phyloP scores from a whole-genome alignment of 2,113 vertebrate species.

The Eptesicus fuscus region DNA sequence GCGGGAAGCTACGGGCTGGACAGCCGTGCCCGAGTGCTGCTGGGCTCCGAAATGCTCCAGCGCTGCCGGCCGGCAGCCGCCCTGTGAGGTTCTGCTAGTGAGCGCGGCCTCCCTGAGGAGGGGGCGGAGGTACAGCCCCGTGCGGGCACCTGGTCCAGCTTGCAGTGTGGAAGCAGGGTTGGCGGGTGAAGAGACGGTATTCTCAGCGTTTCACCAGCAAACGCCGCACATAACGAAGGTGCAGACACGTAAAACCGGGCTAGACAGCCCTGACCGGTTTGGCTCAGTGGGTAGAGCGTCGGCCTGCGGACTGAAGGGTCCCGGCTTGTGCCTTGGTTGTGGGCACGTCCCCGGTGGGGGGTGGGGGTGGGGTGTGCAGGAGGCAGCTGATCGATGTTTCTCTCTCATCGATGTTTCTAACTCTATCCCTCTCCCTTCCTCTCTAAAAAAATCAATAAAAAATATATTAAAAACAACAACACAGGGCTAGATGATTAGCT shows the following conservation, averaged over 20 bases:
- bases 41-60: conserved; percentile 64
- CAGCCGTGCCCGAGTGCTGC: conserved; percentile 66
- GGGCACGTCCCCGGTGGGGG: too few relatives aligned
- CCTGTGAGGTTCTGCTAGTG: conserved; percentile 72
- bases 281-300: too few relatives aligned
- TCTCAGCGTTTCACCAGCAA: neutral
- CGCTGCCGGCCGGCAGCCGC: conserved; percentile 33
- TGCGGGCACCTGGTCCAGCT: fast-evolving
- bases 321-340: too few relatives aligned
- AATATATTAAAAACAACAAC: too few relatives aligned
- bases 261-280: neutral
- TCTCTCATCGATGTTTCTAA: too few relatives aligned
- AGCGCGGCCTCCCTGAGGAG: neutral
- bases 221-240: neutral
- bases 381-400: too few relatives aligned
- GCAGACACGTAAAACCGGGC: neutral
- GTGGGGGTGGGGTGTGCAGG: too few relatives aligned
- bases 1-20: neutral
- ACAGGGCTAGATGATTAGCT: neutral
- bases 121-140: fast-evolving
- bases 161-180: neutral
- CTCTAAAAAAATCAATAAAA: too few relatives aligned
- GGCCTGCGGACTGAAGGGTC: too few relatives aligned
- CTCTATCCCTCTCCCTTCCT: too few relatives aligned
- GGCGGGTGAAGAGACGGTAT: neutral